Evolutionary conservation across 2,888 invertebrate genomes (phyloP).

Genomic region (Monochamus alternatus): DNA sequence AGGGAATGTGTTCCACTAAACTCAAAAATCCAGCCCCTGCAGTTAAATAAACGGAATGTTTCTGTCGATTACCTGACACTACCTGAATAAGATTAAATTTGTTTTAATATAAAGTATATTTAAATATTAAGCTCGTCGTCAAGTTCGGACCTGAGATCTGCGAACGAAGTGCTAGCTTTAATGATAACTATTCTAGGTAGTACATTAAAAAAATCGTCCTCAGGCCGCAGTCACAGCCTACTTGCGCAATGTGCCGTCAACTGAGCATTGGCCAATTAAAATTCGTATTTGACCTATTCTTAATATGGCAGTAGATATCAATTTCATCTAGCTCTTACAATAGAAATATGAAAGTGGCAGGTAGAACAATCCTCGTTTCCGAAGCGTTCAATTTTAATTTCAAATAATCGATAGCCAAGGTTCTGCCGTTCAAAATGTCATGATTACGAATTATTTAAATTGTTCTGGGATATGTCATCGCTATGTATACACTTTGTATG

Average conservation of each 20-base stretch:
- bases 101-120: no score
- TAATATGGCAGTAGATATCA: conserved; percentile 25
- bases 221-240: conserved; percentile 17
- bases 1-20: no score
- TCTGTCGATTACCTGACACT: no score
- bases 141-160: no score
- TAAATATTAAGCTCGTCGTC: no score
- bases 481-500: conserved; percentile 25
- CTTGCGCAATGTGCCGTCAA: conserved; percentile 26
- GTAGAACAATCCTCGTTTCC: conserved; percentile 29
- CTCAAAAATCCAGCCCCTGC: no score
- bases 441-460: conserved; percentile 32
- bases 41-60: no score
- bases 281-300: conserved; percentile 30
- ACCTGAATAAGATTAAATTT: no score
- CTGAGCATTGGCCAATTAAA: conserved; percentile 17
- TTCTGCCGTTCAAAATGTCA: conserved; percentile 34
- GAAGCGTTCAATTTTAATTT: conserved; percentile 30
- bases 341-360: conserved; percentile 35
- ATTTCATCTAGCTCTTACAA: conserved; percentile 30
- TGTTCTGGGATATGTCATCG: conserved; percentile 35
- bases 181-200: no score
- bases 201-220: not conserved
- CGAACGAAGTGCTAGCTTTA: no score
- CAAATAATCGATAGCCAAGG: conserved; percentile 34